Percentiles rank a stretch among this genome's conserved stretches.
Evolutionary conservation across 2,797 vertebrate genomes (phyloP).

Genomic region (Hydrocynus forskahlii): DNA sequence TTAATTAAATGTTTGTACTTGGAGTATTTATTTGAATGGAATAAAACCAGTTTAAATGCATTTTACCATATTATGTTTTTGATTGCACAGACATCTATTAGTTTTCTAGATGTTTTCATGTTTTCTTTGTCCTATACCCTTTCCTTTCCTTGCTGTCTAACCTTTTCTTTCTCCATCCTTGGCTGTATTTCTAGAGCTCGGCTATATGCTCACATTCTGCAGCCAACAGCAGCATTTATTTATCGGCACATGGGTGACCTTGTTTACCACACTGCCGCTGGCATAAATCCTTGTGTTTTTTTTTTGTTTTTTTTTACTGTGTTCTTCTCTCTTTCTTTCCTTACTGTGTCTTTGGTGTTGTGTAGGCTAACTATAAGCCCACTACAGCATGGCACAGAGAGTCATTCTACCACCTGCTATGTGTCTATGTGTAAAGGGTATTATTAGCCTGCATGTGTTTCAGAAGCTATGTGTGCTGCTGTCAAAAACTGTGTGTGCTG

Average conservation of each 20-base stretch:
- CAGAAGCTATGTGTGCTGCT: neutral
- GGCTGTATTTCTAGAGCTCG: too few species aligned
- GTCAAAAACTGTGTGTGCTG: neutral
- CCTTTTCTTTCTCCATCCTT: too few species aligned
- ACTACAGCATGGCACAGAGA: neutral
- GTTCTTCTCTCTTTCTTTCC: neutral
- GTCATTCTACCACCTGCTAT: constrained; percentile 14
- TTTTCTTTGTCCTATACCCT: too few species aligned
- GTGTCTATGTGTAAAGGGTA: constrained; percentile 16
- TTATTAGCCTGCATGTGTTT: constrained; percentile 20
- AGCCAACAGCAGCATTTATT: neutral
- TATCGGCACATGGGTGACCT: constrained; percentile 13
- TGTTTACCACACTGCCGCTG: constrained; percentile 33
- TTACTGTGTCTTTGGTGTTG: neutral
- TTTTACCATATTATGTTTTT: too few species aligned
- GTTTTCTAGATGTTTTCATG: too few species aligned
- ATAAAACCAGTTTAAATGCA: too few species aligned
- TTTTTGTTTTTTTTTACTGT: neutral
- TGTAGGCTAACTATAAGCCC: neutral
- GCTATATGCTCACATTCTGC: too few species aligned
- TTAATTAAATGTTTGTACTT: too few species aligned
- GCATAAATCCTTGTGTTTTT: neutral
- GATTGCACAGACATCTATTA: too few species aligned
- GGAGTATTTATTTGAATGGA: too few species aligned
- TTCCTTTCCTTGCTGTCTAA: too few species aligned